Conservation (phyloP, 2,113 vertebrate genomes). For the Cynopterus brachyotis region DNA sequence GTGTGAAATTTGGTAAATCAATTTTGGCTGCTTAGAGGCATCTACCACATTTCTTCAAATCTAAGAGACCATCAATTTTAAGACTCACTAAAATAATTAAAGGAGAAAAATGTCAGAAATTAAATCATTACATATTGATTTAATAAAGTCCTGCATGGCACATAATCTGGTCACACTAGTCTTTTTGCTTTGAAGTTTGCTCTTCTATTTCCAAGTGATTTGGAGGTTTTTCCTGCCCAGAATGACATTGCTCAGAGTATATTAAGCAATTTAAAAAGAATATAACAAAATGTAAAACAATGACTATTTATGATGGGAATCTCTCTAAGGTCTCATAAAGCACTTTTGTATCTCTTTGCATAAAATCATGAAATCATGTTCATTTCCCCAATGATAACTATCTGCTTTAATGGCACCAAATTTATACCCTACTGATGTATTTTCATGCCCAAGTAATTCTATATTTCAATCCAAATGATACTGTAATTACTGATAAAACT, state of each 20-base stretch:
- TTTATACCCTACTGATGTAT: background rate
- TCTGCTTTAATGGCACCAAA: background rate
- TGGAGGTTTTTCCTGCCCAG: background rate
- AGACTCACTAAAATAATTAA: conserved; percentile 20
- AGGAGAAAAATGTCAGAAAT: background rate
- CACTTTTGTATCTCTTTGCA: conserved; percentile 18
- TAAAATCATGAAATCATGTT: background rate
- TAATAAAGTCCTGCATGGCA: background rate
- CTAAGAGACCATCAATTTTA: background rate
- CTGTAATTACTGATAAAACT: background rate
- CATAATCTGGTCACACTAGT: background rate
- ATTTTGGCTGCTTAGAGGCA: background rate
- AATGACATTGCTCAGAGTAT: background rate
- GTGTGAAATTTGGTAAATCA: background rate
- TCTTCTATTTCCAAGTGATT: conserved; percentile 17
- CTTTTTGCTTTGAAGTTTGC: conserved; percentile 12
- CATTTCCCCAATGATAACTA: background rate
- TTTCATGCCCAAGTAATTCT: conserved; percentile 34
- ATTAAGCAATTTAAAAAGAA: conserved; percentile 7
- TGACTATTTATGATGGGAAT: background rate
- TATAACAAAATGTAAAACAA: background rate
- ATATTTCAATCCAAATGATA: conserved; percentile 18
- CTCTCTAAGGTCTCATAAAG: background rate
- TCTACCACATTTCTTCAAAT: background rate
- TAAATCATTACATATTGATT: conserved; percentile 13